Conservation (phyloP, 2,888 invertebrate genomes). For the Macrophya annulata region DNA sequence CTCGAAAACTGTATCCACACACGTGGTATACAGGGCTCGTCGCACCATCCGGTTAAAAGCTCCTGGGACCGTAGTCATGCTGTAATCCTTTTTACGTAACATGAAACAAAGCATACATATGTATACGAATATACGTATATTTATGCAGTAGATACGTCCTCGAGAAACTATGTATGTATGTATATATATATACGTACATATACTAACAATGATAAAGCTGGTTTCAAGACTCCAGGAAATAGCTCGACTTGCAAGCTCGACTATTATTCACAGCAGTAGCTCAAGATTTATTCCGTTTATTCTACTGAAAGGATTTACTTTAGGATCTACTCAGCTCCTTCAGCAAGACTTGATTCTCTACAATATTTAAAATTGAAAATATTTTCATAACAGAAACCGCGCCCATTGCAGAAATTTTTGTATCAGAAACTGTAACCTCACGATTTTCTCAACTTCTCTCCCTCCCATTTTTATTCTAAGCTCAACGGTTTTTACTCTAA, state of each 20-base stretch:
- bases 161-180: neutral
- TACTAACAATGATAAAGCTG: neutral
- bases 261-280: neutral
- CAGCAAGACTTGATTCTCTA: neutral
- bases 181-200: too few relatives aligned
- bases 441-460: neutral
- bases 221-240: neutral
- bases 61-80: neutral
- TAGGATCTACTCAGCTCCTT: neutral
- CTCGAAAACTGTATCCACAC: slow-evolving; percentile 20
- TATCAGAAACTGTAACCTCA: neutral
- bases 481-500: neutral
- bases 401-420: too few relatives aligned
- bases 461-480: neutral
- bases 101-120: neutral
- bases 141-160: neutral
- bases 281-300: slow-evolving; percentile 30
- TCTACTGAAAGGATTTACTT: neutral
- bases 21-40: slow-evolving; percentile 4
- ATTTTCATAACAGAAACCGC: neutral
- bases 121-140: neutral
- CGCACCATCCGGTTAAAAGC: neutral
- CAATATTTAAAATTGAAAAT: neutral
- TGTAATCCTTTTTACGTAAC: slow-evolving; percentile 23
- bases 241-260: neutral